These are phyloP conservation scores for Dendropsophus ebraccatus DNA, from an alignment of 2,113 vertebrate species.

Conservation along the genomic window DNA sequence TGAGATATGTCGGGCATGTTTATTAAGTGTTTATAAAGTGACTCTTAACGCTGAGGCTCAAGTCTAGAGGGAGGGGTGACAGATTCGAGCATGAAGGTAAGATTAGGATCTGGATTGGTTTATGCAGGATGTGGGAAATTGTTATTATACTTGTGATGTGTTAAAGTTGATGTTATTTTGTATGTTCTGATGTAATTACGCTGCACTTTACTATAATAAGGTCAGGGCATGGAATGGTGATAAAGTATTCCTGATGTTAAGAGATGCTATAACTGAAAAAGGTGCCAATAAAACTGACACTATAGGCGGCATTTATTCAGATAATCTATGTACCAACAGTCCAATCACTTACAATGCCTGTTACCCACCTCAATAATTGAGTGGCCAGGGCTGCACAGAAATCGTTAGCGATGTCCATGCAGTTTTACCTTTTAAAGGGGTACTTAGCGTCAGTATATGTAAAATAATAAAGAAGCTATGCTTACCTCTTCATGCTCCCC, in stretches of 20 bases:
- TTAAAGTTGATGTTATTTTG: not conserved
- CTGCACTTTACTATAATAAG: not conserved
- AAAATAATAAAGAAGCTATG: no score
- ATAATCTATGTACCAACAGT: no score
- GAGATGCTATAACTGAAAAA: not conserved
- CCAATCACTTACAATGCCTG: no score
- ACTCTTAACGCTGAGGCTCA: not conserved
- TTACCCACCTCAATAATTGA: no score
- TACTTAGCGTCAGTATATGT: no score
- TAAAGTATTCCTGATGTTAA: not conserved
- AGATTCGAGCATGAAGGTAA: not conserved
- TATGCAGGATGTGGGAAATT: not conserved
- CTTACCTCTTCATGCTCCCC: no score
- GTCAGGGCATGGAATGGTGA: not conserved
- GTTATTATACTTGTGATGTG: not conserved
- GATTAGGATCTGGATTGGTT: not conserved
- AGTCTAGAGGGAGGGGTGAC: not conserved
- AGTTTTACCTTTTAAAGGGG: no score
- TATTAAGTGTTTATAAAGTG: conserved; percentile 16
- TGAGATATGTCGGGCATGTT: conserved; percentile 5
- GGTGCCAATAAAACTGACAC: not conserved
- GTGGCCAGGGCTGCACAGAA: no score
- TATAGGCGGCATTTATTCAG: no score
- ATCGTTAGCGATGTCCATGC: no score
- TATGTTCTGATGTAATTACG: not conserved